Percentiles rank a stretch among this genome's conserved stretches.
These are phyloP conservation scores for Montipora efflorescens DNA, from an alignment of 64 coral and sea anemone species.

Conservation along the genomic window DNA sequence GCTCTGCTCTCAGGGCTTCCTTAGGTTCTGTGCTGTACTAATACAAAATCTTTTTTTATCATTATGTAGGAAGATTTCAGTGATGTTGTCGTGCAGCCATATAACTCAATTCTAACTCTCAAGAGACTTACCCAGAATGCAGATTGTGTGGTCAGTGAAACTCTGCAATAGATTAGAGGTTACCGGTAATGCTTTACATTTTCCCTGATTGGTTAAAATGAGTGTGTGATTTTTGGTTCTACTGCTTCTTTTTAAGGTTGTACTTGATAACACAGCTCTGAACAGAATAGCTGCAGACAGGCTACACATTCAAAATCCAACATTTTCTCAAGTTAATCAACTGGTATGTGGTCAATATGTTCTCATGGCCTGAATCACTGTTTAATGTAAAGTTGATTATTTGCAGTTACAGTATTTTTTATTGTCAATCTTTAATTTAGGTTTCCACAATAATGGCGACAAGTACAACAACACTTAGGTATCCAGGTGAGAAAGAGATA, in stretches of 20 bases:
- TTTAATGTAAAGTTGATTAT: not conserved
- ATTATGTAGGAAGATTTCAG: conserved; percentile 95
- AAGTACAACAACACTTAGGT: conserved; percentile 99
- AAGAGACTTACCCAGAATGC: conserved; percentile 99
- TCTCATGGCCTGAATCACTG: not conserved
- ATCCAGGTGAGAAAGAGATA: conserved; percentile 77
- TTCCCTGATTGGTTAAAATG: too few species aligned
- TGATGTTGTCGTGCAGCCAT: conserved; percentile 99
- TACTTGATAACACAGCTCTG: conserved; percentile 96
- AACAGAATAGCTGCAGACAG: conserved; percentile 99
- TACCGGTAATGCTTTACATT: too few species aligned
- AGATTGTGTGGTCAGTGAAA: conserved; percentile 97
- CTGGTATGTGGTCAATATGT: conserved; percentile 56
- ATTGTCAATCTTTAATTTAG: conserved; percentile 11
- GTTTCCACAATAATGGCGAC: conserved; percentile 99
- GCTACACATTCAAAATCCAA: conserved; percentile 97
- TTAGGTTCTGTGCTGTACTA: not conserved
- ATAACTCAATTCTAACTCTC: conserved; percentile 96
- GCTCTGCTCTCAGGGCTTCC: too few species aligned
- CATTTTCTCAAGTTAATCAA: conserved; percentile 99
- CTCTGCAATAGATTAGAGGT: not conserved
- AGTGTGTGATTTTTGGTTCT: not conserved
- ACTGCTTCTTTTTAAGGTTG: conserved; percentile 70
- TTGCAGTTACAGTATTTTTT: not conserved
- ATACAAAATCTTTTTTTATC: not conserved